Evolutionary conservation across 2,888 invertebrate species (phyloP), one percentile per base, ranked within the genome.

Genomic region (Lissonota sp.): DNA sequence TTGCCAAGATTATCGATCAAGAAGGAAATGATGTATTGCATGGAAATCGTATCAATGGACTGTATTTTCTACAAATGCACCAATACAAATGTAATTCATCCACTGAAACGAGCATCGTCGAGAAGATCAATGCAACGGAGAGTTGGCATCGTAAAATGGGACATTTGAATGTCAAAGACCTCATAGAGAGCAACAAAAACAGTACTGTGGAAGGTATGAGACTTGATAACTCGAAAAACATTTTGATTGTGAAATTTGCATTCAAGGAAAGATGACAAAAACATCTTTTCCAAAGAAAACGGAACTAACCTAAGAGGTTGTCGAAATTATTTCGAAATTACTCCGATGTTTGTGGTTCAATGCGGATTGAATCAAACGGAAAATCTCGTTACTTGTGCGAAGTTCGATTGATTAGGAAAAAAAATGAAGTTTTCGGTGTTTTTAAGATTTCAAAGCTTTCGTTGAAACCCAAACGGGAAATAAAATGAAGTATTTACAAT

Each of bases 241-340:
- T 44, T 37, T 55, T n/a, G 39, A 37, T 10, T 78, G 78, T 58
- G 74, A 69, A 40, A 39, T 74, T 5, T 81, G 81, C 26, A 6
- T 63, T 39, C 57, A 26, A 4, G 78, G 73, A 8, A 78, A 81
- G 44, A 69, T 78, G 70, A 70, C 62, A 14, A 66, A 57, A 12
- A 42, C 12, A 12, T 71, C 78, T 5, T 83, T 80, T 62, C 64
- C 69, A 5, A 44, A 53, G 8, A 53, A 8, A 55, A 8, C 57
- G 7, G 58, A 51, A 12, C 51, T 66, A 51, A 37, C 14, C 5
- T 37, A 26, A 14, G 42, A 81, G 7, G 5, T 75, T 46, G 57
- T 82, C 40, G 84, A 86, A 10, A 72, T 84, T 4, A 72, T 86
- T 7, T n/a, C n/a, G n/a, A n/a, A n/a, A n/a, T n/a, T 84, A 85